These are phyloP conservation scores for Drosophila auraria DNA, from an alignment of 1,140 invertebrate genomes.

Conservation along the genomic window DNA sequence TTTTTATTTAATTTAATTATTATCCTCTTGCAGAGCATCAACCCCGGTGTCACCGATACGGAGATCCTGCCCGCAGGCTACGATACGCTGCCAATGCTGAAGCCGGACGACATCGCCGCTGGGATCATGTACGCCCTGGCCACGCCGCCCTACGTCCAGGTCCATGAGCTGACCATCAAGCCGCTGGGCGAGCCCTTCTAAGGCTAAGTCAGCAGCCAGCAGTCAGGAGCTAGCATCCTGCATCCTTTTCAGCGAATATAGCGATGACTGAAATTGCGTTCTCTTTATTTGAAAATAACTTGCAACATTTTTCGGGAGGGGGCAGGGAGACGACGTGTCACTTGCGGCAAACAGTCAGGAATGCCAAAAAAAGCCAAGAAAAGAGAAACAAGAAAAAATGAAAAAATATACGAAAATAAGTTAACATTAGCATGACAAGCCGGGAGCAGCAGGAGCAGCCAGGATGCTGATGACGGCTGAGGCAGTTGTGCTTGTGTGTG, in stretches of 20 bases:
- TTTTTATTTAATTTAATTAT: too few species aligned
- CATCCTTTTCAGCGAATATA: slow-evolving; percentile 12
- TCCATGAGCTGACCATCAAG: slow-evolving; percentile 84
- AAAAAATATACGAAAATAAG: slow-evolving; percentile 64
- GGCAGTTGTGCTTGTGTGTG: background rate
- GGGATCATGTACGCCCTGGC: slow-evolving; percentile 87
- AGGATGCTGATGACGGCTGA: background rate
- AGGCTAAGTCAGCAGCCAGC: background rate
- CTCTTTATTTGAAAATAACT: slow-evolving; percentile 64
- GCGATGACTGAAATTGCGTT: slow-evolving; percentile 41
- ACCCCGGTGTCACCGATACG: slow-evolving; percentile 87
- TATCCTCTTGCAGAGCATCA: slow-evolving; percentile 82
- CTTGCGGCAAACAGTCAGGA: slow-evolving; percentile 46
- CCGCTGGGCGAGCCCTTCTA: slow-evolving; percentile 74
- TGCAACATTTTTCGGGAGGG: slow-evolving; percentile 4
- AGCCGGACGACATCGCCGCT: slow-evolving; percentile 86
- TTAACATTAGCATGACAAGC: slow-evolving; percentile 75
- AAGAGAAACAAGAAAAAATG: background rate
- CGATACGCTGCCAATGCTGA: slow-evolving; percentile 56
- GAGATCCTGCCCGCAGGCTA: slow-evolving; percentile 85
- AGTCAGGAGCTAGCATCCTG: background rate
- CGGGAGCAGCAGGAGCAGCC: background rate
- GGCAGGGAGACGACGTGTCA: slow-evolving; percentile 9
- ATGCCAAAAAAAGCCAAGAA: slow-evolving; percentile 27
- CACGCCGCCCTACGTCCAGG: slow-evolving; percentile 87